Evolutionary conservation across 2,113 vertebrate genomes (phyloP).

Genomic region (Symphodus melops): DNA sequence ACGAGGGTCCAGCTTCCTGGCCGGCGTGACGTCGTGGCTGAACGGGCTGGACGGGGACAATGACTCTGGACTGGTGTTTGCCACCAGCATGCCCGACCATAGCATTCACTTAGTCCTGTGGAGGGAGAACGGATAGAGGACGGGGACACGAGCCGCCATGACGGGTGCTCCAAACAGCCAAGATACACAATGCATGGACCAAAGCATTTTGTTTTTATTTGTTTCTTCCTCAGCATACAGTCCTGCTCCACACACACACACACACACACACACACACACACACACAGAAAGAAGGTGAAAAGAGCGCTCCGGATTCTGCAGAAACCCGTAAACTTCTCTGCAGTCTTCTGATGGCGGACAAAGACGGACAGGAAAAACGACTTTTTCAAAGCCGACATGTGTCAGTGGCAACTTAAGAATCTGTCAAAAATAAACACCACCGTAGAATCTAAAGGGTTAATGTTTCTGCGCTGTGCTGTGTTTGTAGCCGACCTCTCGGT

Average conservation of each 20-base stretch:
- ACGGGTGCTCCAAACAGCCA: slow-evolving; percentile 61
- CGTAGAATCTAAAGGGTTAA: background rate
- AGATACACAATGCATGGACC: slow-evolving; percentile 89
- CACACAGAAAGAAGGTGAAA: too few species aligned
- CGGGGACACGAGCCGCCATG: background rate
- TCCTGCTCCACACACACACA: slow-evolving; percentile 26
- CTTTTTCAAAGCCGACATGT: slow-evolving; percentile 21
- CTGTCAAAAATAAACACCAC: background rate
- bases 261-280: slow-evolving; percentile 23
- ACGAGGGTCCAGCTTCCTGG: slow-evolving; percentile 96
- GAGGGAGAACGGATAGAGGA: slow-evolving; percentile 91
- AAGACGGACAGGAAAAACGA: background rate
- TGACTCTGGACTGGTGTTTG: slow-evolving; percentile 95
- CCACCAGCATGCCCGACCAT: slow-evolving; percentile 99
- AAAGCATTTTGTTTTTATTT: slow-evolving; percentile 82
- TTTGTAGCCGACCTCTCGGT: background rate
- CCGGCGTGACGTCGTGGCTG: slow-evolving; percentile 94
- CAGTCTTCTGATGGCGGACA: background rate
- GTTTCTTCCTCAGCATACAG: slow-evolving; percentile 49
- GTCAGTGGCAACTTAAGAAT: background rate
- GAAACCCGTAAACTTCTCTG: slow-evolving; percentile 22
- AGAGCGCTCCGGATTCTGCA: background rate
- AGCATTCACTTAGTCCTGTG: slow-evolving; percentile 99
- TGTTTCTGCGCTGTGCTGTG: slow-evolving; percentile 12
- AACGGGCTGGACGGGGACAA: slow-evolving; percentile 94